phyloP scores from a whole-genome alignment of 2,797 vertebrate genomes.

The Anisognathus igniventris region DNA sequence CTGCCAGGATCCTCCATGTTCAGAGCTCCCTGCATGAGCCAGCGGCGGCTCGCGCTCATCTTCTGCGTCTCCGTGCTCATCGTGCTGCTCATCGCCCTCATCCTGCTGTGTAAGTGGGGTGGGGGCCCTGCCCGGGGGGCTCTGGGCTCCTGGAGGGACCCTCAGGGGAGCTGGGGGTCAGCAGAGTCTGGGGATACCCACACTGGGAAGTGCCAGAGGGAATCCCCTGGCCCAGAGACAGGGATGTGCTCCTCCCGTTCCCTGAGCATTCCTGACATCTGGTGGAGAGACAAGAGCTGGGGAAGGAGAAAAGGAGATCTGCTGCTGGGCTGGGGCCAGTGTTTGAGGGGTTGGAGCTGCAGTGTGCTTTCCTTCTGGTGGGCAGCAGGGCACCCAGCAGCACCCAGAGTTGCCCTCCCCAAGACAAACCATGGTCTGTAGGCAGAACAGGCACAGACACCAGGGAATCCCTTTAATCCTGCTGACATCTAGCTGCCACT shows the following conservation, averaged over 20 bases:
- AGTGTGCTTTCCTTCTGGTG: rapidly evolving
- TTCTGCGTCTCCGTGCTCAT: conserved; percentile 71
- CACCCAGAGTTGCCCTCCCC: rapidly evolving
- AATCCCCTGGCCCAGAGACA: neutral
- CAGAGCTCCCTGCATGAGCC: conserved; percentile 69
- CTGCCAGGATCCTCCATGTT: conserved; percentile 59
- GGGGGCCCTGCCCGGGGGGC: rapidly evolving
- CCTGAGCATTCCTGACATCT: conserved; percentile 25
- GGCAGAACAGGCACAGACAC: neutral
- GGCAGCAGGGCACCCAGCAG: neutral
- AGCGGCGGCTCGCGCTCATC: conserved; percentile 66
- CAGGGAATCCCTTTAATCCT: rapidly evolving
- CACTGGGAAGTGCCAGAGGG: neutral
- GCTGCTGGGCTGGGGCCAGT: neutral
- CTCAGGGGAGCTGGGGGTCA: neutral
- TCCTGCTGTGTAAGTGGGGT: conserved; percentile 76
- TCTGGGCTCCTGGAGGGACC: neutral
- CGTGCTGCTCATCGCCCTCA: conserved; percentile 67
- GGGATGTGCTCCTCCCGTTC: neutral
- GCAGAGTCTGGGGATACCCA: neutral
- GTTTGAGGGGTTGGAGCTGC: rapidly evolving
- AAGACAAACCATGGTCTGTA: rapidly evolving
- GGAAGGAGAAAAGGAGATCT: neutral
- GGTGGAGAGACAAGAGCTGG: neutral
- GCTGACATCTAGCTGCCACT: neutral